These are phyloP conservation scores for Xerus rutilus DNA, from an alignment of 2,797 vertebrate species.

Conservation along the genomic window DNA sequence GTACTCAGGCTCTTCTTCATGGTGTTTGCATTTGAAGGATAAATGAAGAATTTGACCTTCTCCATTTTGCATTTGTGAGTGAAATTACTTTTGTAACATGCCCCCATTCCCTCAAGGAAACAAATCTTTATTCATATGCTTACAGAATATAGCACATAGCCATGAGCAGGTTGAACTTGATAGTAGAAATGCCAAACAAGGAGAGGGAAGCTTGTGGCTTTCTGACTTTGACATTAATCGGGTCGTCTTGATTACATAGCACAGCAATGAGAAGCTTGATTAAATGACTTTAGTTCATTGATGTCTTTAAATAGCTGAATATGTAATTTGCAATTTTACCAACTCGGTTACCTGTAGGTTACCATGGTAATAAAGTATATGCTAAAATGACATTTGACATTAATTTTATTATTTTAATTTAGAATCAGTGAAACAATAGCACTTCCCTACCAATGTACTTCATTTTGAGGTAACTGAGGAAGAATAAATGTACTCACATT, in stretches of 20 bases:
- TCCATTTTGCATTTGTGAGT: conserved; percentile 31
- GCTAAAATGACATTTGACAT: conserved; percentile 83
- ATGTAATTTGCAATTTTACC: conserved; percentile 84
- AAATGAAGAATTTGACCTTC: conserved; percentile 23
- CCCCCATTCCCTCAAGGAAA: conserved; percentile 58
- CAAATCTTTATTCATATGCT: conserved; percentile 32
- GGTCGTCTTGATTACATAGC: conserved; percentile 78
- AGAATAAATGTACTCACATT: conserved; percentile 65
- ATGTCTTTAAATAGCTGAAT: conserved; percentile 84
- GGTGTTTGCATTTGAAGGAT: neutral
- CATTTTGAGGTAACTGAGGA: conserved; percentile 77
- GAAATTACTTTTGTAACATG: conserved; percentile 48
- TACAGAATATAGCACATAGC: conserved; percentile 62
- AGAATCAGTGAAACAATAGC: conserved; percentile 80
- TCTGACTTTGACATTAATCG: conserved; percentile 79
- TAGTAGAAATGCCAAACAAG: conserved; percentile 38
- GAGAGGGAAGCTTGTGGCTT: conserved; percentile 56
- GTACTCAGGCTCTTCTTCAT: neutral
- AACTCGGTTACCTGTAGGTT: conserved; percentile 84
- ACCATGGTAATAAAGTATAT: conserved; percentile 83
- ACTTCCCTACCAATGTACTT: conserved; percentile 60
- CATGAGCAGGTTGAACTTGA: conserved; percentile 31
- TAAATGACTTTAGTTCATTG: conserved; percentile 83
- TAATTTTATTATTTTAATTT: conserved; percentile 86
- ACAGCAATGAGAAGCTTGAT: conserved; percentile 82